Evolutionary conservation across 2,888 invertebrate genomes (phyloP).

Genomic region (Bedellia somnulentella): DNA sequence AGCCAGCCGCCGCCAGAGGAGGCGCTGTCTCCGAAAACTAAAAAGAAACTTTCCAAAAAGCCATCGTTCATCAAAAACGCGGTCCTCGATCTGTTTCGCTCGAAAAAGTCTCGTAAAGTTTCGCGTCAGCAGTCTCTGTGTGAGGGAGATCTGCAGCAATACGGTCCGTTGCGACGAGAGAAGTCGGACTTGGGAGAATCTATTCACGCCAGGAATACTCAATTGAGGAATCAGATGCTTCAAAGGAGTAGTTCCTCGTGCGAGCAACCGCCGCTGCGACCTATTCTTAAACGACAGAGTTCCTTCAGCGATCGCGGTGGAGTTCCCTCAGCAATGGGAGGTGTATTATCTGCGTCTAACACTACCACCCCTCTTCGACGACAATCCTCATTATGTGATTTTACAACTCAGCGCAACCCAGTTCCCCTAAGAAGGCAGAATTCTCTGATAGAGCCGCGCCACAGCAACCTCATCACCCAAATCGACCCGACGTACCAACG

Average conservation of each 20-base stretch:
- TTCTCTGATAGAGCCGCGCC: constrained; percentile 54
- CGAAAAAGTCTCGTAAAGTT: constrained; percentile 55
- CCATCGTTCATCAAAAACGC: constrained; percentile 59
- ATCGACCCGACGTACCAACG: constrained; percentile 61
- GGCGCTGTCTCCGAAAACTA: constrained; percentile 56
- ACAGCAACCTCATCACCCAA: constrained; percentile 58
- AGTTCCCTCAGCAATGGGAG: too few relatives aligned
- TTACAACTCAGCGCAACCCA: constrained; percentile 59
- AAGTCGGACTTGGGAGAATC: constrained; percentile 44
- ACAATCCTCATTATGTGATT: constrained; percentile 56
- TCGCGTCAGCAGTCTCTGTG: constrained; percentile 54
- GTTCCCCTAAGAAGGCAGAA: constrained; percentile 56
- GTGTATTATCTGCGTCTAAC: constrained; percentile 43
- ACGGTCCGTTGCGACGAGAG: constrained; percentile 42
- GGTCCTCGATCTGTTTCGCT: constrained; percentile 54
- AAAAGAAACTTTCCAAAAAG: constrained; percentile 61
- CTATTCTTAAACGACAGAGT: constrained; percentile 51
- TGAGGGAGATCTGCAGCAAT: constrained; percentile 39
- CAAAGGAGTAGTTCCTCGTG: constrained; percentile 54
- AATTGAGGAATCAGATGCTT: constrained; percentile 48
- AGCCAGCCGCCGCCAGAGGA: constrained; percentile 55
- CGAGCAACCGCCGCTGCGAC: constrained; percentile 46
- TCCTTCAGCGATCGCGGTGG: constrained; percentile 53
- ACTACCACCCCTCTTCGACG: constrained; percentile 41
- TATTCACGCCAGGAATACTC: constrained; percentile 42